A percentile compares a stretch with the other conserved stretches of the same genome.
Conservation (phyloP, 1,140 invertebrate species). For the Arctopsyche grandis region DNA sequence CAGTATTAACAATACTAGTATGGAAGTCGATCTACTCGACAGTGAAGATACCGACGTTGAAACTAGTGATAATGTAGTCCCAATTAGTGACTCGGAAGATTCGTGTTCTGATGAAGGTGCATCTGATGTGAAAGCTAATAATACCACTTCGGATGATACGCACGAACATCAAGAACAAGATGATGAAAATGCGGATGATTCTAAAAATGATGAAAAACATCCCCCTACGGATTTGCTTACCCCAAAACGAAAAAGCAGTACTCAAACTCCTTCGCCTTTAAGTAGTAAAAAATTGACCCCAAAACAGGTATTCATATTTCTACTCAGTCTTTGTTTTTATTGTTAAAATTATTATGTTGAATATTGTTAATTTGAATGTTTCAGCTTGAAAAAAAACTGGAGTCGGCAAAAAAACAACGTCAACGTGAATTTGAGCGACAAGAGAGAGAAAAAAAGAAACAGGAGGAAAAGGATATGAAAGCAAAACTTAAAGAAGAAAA, state of each 20-base stretch:
- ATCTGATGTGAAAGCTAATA: not conserved
- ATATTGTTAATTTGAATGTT: slow-evolving; percentile 36
- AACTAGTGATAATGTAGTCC: too few species aligned
- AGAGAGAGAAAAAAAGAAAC: slow-evolving; percentile 63
- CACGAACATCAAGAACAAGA: not conserved
- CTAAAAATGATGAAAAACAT: not conserved
- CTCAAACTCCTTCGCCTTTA: not conserved
- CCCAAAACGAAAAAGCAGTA: not conserved
- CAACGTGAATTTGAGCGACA: slow-evolving; percentile 65
- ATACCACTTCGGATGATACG: not conserved
- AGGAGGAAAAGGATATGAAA: slow-evolving; percentile 62
- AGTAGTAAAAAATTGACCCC: slow-evolving; percentile 41
- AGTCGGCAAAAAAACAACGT: slow-evolving; percentile 63
- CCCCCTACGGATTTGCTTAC: not conserved
- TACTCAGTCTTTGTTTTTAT: too few species aligned
- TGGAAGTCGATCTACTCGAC: not conserved
- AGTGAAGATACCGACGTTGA: too few species aligned
- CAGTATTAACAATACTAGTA: not conserved
- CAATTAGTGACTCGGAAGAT: too few species aligned
- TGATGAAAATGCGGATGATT: not conserved
- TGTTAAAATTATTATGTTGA: too few species aligned
- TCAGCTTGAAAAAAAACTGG: slow-evolving; percentile 65
- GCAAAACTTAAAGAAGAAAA: slow-evolving; percentile 61
- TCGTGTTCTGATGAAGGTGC: too few species aligned
- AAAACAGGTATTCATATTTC: slow-evolving; percentile 37